Evolutionary conservation across 2,113 vertebrate genomes (phyloP).

Genomic region (Rafetus swinhoei): DNA sequence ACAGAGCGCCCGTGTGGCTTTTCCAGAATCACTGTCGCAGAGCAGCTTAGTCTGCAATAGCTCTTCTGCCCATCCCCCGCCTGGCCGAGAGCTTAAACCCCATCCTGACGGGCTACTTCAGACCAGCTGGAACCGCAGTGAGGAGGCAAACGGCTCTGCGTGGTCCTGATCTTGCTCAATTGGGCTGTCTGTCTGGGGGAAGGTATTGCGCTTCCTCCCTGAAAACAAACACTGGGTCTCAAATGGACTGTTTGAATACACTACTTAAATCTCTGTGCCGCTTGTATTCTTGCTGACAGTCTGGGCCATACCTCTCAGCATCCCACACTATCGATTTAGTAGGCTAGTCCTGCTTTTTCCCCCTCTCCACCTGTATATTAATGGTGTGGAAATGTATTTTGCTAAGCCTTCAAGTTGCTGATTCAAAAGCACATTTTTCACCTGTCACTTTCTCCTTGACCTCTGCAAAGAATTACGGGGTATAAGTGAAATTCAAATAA

Average conservation of each 20-base stretch:
- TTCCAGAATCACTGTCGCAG: neutral
- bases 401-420: neutral
- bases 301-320: neutral
- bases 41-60: neutral
- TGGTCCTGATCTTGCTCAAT: rapidly evolving
- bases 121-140: neutral
- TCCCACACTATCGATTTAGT: neutral
- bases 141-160: neutral
- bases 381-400: neutral
- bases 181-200: neutral
- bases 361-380: neutral
- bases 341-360: neutral
- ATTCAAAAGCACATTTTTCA: constrained; percentile 4
- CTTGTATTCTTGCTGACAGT: neutral
- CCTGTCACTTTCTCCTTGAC: constrained; percentile 49
- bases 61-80: neutral
- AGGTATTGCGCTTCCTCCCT: neutral
- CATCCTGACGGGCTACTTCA: neutral
- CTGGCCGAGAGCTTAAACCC: neutral
- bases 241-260: rapidly evolving
- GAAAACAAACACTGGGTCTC: neutral
- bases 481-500: constrained; percentile 23
- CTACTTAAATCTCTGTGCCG: neutral
- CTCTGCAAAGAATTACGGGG: constrained; percentile 27
- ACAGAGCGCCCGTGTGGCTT: neutral